Conservation (phyloP, 2,888 invertebrate species). For the Ischnus inquisitorius region DNA sequence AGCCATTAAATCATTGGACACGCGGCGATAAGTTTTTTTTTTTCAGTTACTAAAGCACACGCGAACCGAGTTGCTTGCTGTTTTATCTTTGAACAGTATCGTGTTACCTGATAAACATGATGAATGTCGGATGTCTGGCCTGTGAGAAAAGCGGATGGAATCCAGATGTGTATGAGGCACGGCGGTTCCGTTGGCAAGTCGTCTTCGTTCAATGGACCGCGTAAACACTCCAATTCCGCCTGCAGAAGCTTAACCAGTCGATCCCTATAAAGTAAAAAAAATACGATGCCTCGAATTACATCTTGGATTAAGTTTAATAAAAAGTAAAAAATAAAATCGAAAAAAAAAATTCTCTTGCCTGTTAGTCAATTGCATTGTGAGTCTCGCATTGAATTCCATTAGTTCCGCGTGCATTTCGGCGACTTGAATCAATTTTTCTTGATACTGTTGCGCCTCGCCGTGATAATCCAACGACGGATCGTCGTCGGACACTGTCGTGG, state of each 20-base stretch:
- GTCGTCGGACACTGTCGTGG: conserved; percentile 80
- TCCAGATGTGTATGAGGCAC: conserved; percentile 92
- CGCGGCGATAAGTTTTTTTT: neutral
- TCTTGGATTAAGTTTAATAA: too few species aligned
- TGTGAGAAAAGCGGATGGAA: conserved; percentile 94
- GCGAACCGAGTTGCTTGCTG: neutral
- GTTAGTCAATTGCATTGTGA: conserved; percentile 90
- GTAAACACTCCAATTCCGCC: conserved; percentile 89
- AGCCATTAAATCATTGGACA: neutral
- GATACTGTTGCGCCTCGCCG: conserved; percentile 92
- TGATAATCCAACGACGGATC: conserved; percentile 85
- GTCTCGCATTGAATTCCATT: conserved; percentile 95
- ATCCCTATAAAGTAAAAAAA: conserved; percentile 86
- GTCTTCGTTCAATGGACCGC: conserved; percentile 88
- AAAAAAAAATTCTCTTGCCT: conserved; percentile 73
- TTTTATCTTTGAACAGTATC: conserved; percentile 9
- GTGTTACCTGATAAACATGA: conserved; percentile 95
- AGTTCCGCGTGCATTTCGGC: conserved; percentile 98
- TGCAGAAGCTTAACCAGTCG: conserved; percentile 87
- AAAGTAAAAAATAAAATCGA: neutral
- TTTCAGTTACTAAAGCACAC: neutral
- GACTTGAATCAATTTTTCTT: conserved; percentile 95
- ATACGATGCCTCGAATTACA: neutral
- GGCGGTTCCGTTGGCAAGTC: conserved; percentile 83
- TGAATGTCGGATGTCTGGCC: conserved; percentile 91